Base-by-base conservation (phyloP, 2,888 invertebrate species). In the Miltochrista miniata region DNA sequence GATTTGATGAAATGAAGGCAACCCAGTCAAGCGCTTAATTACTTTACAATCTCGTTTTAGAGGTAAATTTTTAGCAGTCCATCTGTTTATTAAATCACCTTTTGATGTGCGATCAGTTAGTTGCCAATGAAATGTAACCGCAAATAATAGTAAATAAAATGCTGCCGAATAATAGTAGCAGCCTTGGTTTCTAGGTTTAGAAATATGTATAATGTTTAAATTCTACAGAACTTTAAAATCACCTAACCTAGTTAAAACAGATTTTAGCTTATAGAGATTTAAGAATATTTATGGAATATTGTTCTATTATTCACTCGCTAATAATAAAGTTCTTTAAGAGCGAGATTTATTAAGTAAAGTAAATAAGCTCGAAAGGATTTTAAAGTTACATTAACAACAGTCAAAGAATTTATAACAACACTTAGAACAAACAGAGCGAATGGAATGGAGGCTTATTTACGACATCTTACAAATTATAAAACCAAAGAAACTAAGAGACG, bases 381-480 rank as follows among this genome's bases (percentile, higher is more conserved):
- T 30, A 44, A 39, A 37, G n/a, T 43, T 39, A 49, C 37, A 43
- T 43, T 48, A 48, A 30, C 31, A 43, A 38, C 42, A 43, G 43
- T 24, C 38, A 38, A 49, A 44, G 24, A 49, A 47, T 56, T 61
- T 39, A 52, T 56, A 61, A 59, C 41, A 61, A 42, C 59, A 55
- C 42, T 44, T 43, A 52, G 36, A 51, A 11, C 42, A 59, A 58
- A 59, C 54, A 59, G 53, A 59, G 43, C 43, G 45, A 56, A 54
- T 46, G 37, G 30, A 40, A 55, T 54, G n/a, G n/a, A n/a, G n/a
- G n/a, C 49, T 45, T 51, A 61, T 61, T 52, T 46, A 38, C 45
- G 46, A 31, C 51, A 40, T 61, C 54, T 61, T 45, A 50, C 49
- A n/a, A 44, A 52, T 59, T 55, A 53, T 64, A 54, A 50, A 64